phyloP scores from a whole-genome alignment of 2,888 invertebrate species.

The Trachelus stipa region DNA sequence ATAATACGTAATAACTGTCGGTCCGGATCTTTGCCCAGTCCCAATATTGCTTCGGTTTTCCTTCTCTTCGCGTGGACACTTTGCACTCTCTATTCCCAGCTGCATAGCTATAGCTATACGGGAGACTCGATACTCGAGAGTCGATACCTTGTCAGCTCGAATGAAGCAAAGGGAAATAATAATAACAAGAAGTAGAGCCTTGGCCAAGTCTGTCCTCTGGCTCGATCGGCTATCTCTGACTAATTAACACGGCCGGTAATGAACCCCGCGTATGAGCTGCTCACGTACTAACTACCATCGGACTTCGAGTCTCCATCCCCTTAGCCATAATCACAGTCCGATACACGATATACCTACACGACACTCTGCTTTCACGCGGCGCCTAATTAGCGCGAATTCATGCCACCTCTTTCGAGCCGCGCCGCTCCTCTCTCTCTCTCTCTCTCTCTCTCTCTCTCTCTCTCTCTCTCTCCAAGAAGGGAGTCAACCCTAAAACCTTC shows the following conservation, averaged over 20 bases:
- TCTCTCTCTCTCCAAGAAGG: background rate
- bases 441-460: background rate
- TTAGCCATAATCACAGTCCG: constrained; percentile 50
- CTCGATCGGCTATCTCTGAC: constrained; percentile 59
- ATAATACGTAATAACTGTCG: background rate
- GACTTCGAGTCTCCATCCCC: constrained; percentile 32
- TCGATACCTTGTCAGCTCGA: background rate
- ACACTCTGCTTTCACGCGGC: constrained; percentile 52
- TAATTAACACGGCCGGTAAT: constrained; percentile 62
- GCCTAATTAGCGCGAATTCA: constrained; percentile 49
- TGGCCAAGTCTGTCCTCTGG: constrained; percentile 11
- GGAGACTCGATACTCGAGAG: background rate
- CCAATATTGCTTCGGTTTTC: background rate
- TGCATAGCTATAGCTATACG: background rate
- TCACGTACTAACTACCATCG: constrained; percentile 20
- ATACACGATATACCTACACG: constrained; percentile 45
- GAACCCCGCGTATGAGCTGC: constrained; percentile 47
- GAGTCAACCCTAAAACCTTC: constrained; percentile 12
- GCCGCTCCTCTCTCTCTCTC: background rate
- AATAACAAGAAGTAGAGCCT: background rate
- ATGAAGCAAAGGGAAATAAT: background rate
- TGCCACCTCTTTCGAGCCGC: background rate
- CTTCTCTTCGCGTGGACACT: background rate
- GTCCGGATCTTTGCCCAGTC: background rate
- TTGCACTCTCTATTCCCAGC: background rate